Base-by-base conservation (phyloP, 2,888 invertebrate species). In the Pediacus dermestoides region DNA sequence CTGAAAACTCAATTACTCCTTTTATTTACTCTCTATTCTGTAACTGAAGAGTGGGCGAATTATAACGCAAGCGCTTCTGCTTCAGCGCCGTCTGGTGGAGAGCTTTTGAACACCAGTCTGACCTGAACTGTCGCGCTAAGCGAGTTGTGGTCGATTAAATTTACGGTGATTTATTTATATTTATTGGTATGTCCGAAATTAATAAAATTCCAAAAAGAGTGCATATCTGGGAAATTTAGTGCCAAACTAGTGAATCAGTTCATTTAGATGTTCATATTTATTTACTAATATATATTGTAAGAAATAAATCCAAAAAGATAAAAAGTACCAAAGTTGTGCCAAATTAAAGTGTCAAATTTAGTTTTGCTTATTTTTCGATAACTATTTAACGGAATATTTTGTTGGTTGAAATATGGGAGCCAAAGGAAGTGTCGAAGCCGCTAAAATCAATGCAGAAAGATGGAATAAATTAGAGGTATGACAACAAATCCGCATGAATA, bases 401-500 rank as follows among this genome's bases (percentile, higher is more conserved):
- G n/a, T 18, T 7, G n/a, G n/a, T 18, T 30, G 18, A 18, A 50
- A 73, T 70, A 84, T 84, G 85, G 85, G 85, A 73, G 84, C 84
- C 71, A 85, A 85, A 78, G 83, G 83, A 71, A 85, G 84, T 77
- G 84, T 84, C 70, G 84, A 85, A 71, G 83, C 83, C 67, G 82
- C 81, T 69, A 84, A 84, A 78, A 79, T 82, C 75, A 82, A 83
- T 74, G 79, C 83, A 73, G 53, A 84, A 76, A 82, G 81, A 74
- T 85, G 84, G 85, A 82, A 81, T 74, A 82, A 82, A 73, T 74
- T 82, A 66, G 84, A 84, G 84, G 84, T 84, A 79, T 75, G 76
- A 33, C n/a, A n/a, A n/a, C n/a, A n/a, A n/a, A n/a, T n/a, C n/a
- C n/a, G n/a, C n/a, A n/a, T n/a, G n/a, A n/a, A n/a, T n/a, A n/a